Evolutionary conservation across 2,888 invertebrate species (phyloP), one percentile per base, ranked within the genome.

Genomic region (Scrobipalpa atriplicella): DNA sequence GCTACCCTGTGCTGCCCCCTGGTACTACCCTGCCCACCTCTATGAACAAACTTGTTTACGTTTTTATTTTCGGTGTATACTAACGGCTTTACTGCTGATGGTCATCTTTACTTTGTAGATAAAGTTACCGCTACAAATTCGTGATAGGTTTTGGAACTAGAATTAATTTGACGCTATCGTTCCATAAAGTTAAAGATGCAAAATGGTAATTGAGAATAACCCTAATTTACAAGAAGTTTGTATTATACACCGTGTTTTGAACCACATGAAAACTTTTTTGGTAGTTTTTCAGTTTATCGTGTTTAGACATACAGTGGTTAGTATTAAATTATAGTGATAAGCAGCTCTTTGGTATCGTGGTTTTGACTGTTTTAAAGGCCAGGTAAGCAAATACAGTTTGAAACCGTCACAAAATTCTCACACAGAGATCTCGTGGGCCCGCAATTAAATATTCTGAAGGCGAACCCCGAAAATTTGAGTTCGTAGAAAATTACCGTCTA

Each of bases 401-500:
- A 11, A 43, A 13, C 62, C n/a, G 21, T 62, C 62, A 43, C 39
- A 16, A 62, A 62, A 19, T 21, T 43, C 58, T 58, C 19, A 47
- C 61, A 61, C 41, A 39, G 19, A n/a, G n/a, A 38, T 54, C 47
- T 18, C 62, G n/a, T 29, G 10, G n/a, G 21, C 36, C 36, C 36
- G 18, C 38, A 81, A 81, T 82, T 82, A 82, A 81, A 80, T 79
- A 82, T 81, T 72, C 78, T 75, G 75, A 79, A 75, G 74, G 75
- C 73, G 72, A 74, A 75, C 75, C 83, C 70, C 74, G 66, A 81
- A 86, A 84, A 84, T 84, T 56, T 81, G 78, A 83, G 78, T 83
- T 81, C 80, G 85, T 85, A 83, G 83, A 83, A 84, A 85, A 86
- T 85, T 83, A 82, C 78, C 76, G 73, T 77, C 78, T 80, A 78